Evolutionary conservation across 1,140 invertebrate genomes (phyloP).

Genomic region (Chrysomallon squamiferum): DNA sequence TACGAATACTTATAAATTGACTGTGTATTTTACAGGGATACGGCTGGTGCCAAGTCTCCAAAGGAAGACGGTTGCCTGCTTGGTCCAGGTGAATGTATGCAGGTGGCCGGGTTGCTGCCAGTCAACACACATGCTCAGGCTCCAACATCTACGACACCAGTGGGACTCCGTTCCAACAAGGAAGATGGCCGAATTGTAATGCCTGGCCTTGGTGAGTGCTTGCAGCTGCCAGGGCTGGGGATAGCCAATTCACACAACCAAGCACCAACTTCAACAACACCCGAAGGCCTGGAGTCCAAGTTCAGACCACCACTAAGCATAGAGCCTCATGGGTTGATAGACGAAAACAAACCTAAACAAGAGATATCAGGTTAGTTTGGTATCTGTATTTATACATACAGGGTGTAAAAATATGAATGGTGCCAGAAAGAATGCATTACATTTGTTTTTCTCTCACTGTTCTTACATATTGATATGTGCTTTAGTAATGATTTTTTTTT

Average conservation of each 20-base stretch:
- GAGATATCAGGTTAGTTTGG: too few species aligned
- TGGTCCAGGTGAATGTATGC: conserved; percentile 2
- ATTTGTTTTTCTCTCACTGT: too few species aligned
- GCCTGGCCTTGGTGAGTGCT: not conserved
- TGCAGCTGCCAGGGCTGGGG: not conserved
- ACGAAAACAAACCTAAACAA: too few species aligned
- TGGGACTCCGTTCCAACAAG: not conserved
- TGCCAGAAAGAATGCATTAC: too few species aligned
- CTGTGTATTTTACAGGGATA: conserved; percentile 2
- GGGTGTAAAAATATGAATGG: too few species aligned
- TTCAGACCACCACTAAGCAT: too few species aligned
- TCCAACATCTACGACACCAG: not conserved
- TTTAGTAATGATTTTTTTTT: too few species aligned
- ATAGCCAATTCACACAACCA: not conserved
- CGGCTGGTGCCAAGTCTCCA: conserved; percentile 2
- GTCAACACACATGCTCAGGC: conserved; percentile 1
- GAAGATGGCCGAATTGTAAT: not conserved
- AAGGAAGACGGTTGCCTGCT: conserved; percentile 3
- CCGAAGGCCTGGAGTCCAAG: not conserved
- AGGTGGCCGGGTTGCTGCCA: not conserved
- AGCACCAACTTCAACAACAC: conserved; percentile 1
- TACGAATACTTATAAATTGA: too few species aligned
- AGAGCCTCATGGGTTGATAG: too few species aligned
- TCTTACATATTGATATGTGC: too few species aligned
- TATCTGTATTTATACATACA: too few species aligned